Conservation (phyloP, 2,888 invertebrate genomes). For the Erannis defoliaria region DNA sequence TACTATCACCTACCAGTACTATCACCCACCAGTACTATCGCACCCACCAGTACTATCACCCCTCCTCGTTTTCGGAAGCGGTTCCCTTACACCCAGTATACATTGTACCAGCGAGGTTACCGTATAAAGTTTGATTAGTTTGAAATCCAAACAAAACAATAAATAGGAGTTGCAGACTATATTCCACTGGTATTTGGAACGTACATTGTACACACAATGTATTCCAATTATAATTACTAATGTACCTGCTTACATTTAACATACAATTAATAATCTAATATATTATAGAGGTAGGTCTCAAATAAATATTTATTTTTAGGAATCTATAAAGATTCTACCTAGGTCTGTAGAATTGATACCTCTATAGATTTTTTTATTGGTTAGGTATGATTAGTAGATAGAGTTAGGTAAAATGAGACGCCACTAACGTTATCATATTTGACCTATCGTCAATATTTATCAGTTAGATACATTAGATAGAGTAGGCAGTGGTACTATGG, state of each 20-base stretch:
- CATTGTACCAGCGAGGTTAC: not conserved
- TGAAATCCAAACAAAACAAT: not conserved
- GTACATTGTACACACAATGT: not conserved
- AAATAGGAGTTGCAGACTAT: not conserved
- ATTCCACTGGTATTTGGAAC: not conserved
- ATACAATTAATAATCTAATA: no score
- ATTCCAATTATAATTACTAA: not conserved
- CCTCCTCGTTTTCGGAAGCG: no score
- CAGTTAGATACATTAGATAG: conserved; percentile 50
- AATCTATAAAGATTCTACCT: no score
- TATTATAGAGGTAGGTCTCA: not conserved
- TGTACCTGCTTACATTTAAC: not conserved
- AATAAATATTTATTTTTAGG: not conserved
- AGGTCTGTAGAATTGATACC: not conserved
- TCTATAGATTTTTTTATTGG: not conserved
- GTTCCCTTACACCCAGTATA: no score
- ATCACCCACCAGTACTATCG: no score
- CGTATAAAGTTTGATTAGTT: conserved; percentile 11
- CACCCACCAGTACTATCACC: no score
- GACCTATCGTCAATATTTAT: conserved; percentile 79
- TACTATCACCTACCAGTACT: no score
- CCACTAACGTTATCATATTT: conserved; percentile 60
- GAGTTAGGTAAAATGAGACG: conserved; percentile 27
- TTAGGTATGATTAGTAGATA: conserved; percentile 4
- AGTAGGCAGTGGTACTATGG: conserved; percentile 48